A percentile compares a stretch with the other conserved stretches of the same genome.
Evolutionary conservation across 2,113 vertebrate genomes (phyloP).

Genomic region (Gymnarchus niloticus): DNA sequence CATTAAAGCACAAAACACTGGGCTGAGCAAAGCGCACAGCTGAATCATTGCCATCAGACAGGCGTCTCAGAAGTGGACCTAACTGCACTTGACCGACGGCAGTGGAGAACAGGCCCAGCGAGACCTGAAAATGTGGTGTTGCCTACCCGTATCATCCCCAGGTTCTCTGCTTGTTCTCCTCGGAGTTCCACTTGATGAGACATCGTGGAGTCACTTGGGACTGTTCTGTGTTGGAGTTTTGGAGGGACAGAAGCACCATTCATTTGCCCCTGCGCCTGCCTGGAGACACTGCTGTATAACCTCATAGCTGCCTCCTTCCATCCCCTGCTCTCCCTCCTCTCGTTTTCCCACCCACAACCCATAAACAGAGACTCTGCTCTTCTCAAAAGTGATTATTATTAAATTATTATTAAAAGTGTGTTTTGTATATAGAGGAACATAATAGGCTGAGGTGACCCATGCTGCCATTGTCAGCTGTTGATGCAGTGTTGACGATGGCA

Average conservation of each 20-base stretch:
- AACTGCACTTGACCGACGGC: neutral
- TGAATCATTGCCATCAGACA: neutral
- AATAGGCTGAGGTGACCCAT: neutral
- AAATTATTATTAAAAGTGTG: neutral
- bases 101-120: neutral
- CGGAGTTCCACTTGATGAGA: neutral
- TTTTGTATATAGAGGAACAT: neutral
- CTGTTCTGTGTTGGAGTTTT: neutral
- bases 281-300: neutral
- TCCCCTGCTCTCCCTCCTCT: neutral
- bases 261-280: neutral
- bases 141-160: neutral
- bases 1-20: neutral
- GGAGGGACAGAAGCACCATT: slow-evolving; percentile 6
- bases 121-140: neutral
- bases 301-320: neutral
- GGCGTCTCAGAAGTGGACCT: neutral
- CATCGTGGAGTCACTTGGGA: neutral
- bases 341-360: neutral
- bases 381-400: neutral
- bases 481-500: neutral
- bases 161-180: neutral
- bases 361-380: neutral
- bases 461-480: neutral
- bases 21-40: neutral